Evolutionary conservation across 2,888 invertebrate species (phyloP).

Genomic region (Leptopilina syphax): DNA sequence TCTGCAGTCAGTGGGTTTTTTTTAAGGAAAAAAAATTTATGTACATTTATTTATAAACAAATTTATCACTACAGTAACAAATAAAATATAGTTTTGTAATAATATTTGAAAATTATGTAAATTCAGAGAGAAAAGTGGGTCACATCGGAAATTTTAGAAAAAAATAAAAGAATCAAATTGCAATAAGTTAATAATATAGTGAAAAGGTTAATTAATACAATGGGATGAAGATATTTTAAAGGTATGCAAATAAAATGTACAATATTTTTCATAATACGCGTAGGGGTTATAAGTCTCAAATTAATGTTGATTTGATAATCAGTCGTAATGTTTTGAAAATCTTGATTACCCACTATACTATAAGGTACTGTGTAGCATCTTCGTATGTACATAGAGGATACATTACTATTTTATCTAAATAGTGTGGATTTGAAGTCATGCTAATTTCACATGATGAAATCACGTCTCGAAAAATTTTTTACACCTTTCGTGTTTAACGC

Average conservation of each 20-base stretch:
- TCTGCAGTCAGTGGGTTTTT: too few relatives aligned
- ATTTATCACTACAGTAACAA: too few relatives aligned
- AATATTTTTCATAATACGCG: not conserved
- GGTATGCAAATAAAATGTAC: not conserved
- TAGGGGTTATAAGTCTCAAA: not conserved
- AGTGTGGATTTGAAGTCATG: constrained; percentile 21
- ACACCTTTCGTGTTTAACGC: constrained; percentile 37
- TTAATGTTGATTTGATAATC: not conserved
- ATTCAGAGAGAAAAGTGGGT: too few relatives aligned
- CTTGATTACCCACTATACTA: not conserved
- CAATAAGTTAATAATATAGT: not conserved
- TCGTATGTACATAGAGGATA: not conserved
- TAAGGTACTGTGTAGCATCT: not conserved
- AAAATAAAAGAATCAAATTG: constrained; percentile 1
- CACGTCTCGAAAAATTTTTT: constrained; percentile 26
- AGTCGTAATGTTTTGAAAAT: constrained; percentile 1
- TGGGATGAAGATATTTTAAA: constrained; percentile 4
- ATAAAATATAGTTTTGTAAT: too few relatives aligned
- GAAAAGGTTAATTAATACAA: constrained; percentile 14
- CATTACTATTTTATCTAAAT: not conserved
- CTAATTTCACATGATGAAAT: constrained; percentile 25
- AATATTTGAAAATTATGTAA: too few relatives aligned
- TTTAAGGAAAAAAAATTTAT: too few relatives aligned
- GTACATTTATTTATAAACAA: too few relatives aligned
- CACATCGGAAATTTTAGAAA: too few relatives aligned